A percentile compares a stretch with the other conserved stretches of the same genome.
phyloP scores from a whole-genome alignment of 2,888 invertebrate genomes.

The Tridacna crocea region DNA sequence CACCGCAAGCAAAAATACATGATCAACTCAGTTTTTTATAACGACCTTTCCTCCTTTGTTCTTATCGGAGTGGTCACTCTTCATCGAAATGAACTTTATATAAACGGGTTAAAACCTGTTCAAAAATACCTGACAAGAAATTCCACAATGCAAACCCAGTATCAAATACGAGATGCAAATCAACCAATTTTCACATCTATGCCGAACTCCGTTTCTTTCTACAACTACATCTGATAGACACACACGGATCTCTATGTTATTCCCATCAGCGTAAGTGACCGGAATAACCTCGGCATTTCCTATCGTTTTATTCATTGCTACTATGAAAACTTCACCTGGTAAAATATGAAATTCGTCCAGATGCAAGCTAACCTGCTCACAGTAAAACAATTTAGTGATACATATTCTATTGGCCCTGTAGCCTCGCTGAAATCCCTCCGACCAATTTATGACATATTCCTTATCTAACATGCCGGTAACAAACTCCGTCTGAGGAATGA shows the following conservation, averaged over 20 bases:
- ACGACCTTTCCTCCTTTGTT: too few species aligned
- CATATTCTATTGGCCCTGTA: background rate
- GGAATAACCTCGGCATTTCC: background rate
- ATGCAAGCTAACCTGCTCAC: background rate
- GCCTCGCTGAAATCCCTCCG: background rate
- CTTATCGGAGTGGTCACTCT: too few species aligned
- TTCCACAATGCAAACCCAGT: too few species aligned
- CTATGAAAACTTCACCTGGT: background rate
- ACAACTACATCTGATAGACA: background rate
- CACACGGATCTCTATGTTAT: background rate
- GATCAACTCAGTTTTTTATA: too few species aligned
- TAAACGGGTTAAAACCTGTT: too few species aligned
- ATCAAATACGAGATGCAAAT: too few species aligned
- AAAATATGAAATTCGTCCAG: background rate
- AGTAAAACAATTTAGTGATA: too few species aligned
- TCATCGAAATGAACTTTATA: too few species aligned
- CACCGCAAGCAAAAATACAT: too few species aligned
- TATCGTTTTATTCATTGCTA: background rate
- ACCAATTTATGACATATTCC: background rate
- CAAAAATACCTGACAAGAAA: too few species aligned
- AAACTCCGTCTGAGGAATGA: background rate
- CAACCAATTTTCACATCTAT: too few species aligned
- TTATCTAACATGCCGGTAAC: background rate
- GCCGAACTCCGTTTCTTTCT: too few species aligned
- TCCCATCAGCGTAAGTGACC: background rate